phyloP scores from a whole-genome alignment of 2,888 invertebrate species.

The Clepsis dumicolana region DNA sequence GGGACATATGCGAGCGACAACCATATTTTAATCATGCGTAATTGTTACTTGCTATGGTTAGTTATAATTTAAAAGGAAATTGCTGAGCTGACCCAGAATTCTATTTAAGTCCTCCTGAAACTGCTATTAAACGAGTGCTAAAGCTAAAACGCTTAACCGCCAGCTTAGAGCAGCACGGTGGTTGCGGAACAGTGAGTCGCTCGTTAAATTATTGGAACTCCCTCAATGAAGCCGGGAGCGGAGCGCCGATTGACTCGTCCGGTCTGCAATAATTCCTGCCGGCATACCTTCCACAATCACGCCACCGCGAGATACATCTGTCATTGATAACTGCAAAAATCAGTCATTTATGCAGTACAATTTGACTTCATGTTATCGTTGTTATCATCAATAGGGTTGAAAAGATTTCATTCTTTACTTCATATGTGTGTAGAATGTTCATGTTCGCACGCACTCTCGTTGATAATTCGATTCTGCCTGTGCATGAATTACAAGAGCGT shows the following conservation, averaged over 20 bases:
- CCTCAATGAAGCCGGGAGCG: constrained; percentile 71
- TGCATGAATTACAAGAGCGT: constrained; percentile 6
- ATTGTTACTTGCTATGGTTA: neutral
- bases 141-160: constrained; percentile 36
- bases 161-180: constrained; percentile 26
- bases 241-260: constrained; percentile 81
- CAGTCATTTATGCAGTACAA: neutral
- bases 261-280: constrained; percentile 67
- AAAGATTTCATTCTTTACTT: neutral
- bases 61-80: neutral
- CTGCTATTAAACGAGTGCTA: constrained; percentile 29
- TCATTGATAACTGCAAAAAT: constrained; percentile 1
- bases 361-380: neutral
- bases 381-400: neutral
- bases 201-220: constrained; percentile 65
- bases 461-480: neutral
- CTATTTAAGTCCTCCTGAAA: neutral
- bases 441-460: neutral
- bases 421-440: neutral
- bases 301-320: constrained; percentile 43
- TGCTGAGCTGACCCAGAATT: neutral
- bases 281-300: constrained; percentile 77
- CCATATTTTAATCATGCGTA: neutral
- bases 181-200: constrained; percentile 43
- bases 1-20: neutral